Conservation (phyloP, 2,113 vertebrate genomes). For the Tragelaphus imberbis region DNA sequence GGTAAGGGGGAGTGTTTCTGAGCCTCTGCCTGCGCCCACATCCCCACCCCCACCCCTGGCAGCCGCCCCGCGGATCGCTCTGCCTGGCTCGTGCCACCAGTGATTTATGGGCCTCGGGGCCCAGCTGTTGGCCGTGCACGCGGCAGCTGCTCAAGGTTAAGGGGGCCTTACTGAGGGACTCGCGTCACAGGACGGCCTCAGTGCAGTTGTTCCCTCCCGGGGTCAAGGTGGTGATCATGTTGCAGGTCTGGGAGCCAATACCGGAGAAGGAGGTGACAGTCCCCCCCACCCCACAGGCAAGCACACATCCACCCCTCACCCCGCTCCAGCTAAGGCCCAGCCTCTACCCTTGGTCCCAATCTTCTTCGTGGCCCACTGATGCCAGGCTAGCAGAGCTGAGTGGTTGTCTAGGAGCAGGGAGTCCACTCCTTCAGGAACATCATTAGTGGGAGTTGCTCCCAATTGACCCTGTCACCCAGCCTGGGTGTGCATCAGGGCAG, state of each 20-base stretch:
- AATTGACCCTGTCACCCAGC: not conserved
- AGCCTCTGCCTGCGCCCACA: not conserved
- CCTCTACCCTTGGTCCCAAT: not conserved
- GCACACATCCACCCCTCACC: not conserved
- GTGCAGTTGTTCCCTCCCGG: not conserved
- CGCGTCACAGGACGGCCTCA: not conserved
- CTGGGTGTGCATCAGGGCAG: not conserved
- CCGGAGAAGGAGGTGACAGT: not conserved
- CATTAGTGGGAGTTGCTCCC: not conserved
- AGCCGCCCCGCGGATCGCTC: not conserved
- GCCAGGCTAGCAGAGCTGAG: not conserved
- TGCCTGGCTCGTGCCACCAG: not conserved
- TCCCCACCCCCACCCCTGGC: not conserved
- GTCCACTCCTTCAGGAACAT: not conserved
- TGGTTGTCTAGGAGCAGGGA: no score
- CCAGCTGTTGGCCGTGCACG: conserved; percentile 44
- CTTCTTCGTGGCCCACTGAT: rapidly evolving
- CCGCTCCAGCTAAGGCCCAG: not conserved
- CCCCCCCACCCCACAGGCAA: not conserved
- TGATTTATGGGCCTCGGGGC: conserved; percentile 45
- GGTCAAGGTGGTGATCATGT: not conserved
- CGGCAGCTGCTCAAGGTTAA: conserved; percentile 52
- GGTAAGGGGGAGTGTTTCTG: not conserved
- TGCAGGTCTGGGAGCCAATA: not conserved
- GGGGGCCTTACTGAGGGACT: not conserved